Base-by-base conservation (phyloP, 1,140 invertebrate species). In the Drosophila sucinea region DNA sequence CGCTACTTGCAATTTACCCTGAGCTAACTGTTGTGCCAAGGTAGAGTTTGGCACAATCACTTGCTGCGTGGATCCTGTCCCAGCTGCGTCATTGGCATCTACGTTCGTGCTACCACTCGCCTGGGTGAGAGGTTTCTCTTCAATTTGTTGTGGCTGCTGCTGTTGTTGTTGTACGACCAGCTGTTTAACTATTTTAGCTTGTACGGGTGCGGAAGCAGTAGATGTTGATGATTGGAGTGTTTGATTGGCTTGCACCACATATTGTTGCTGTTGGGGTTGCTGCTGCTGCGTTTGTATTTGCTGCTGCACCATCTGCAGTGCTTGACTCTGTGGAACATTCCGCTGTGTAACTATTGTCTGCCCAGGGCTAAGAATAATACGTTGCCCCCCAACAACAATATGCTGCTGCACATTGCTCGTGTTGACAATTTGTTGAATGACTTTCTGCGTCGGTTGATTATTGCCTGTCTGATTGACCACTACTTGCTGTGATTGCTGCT, bases 1-100 rank as follows among this genome's bases (percentile, higher is more conserved):
- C 2, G 96, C 96, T n/a, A 97, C 92, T 83, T 97, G 96, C 2
- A 96, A 94, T 91, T 96, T 96, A 6, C 96, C 96, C 27, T 95
- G 93, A 1, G 95, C 95, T 41, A 97, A 93, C 82, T 97, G 96
- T 86, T 96, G 96, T 1, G 95, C 95, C 11, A 97, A 91, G 51
- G 93, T 95, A 1, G 95, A 94, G 91, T 96, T 96, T 67, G 95
- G 96, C 11, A 96, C 95, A 17, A 96, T 94, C 56, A 96, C 95
- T 92, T 96, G 96, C 66, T 94, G 93, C 69, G 83, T 67, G 76
- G 91, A 56, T 73, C 90, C 60, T 10, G 44, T 8, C 23, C 69
- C 77, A 40, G 60, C 60, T 29, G 23, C 23, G 60, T 83, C 77
- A 56, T 56, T 68, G 58, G 73, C 67, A 60, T 71, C 58, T 76